Evolutionary conservation across 2,113 vertebrate species (phyloP).

Genomic region (Apodemus sylvaticus): DNA sequence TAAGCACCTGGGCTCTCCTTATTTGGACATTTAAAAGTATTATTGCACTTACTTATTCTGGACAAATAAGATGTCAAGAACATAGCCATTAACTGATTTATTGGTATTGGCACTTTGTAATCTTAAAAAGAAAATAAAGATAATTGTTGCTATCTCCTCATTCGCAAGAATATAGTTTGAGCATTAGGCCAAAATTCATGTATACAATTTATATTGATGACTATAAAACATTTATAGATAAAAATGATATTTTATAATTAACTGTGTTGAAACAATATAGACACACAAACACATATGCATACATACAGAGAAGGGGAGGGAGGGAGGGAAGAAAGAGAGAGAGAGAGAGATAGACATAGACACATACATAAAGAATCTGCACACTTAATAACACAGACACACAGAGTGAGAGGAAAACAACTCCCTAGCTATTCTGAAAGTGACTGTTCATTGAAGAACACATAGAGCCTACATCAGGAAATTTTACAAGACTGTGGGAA

Average conservation of each 20-base stretch:
- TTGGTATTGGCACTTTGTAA: not conserved
- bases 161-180: conserved; percentile 20
- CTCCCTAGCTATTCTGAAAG: conserved; percentile 6
- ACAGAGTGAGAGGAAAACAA: not conserved
- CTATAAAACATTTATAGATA: conserved; percentile 56
- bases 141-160: conserved; percentile 39
- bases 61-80: not conserved
- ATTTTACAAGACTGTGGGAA: conserved; percentile 61
- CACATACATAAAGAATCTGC: too few relatives aligned
- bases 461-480: conserved; percentile 58
- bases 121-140: not conserved
- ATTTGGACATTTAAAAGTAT: conserved; percentile 5
- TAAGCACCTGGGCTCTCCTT: not conserved
- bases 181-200: conserved; percentile 28
- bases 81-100: not conserved
- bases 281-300: not conserved
- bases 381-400: not conserved
- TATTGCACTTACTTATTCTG: not conserved
- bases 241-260: conserved; percentile 56
- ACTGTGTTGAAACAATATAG: conserved; percentile 10
- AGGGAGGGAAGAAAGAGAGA: too few relatives aligned
- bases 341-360: too few relatives aligned
- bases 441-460: conserved; percentile 66
- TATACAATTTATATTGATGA: conserved; percentile 74
- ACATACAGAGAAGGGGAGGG: not conserved